Base-by-base conservation (phyloP, 1,140 invertebrate species). In the Drosophila nebulosa region DNA sequence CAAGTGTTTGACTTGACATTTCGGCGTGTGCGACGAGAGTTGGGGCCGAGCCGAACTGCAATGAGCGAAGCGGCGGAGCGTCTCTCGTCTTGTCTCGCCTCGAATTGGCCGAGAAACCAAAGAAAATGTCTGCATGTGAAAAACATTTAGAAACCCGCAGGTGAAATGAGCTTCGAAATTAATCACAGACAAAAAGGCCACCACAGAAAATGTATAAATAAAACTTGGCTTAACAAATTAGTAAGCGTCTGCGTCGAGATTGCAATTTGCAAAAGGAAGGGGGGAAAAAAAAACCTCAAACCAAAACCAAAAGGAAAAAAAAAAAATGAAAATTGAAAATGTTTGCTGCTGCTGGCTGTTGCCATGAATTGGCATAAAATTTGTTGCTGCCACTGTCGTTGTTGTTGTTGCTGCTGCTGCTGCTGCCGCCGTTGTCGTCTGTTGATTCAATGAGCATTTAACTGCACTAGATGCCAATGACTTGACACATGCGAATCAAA, bases 401-500 rank as follows among this genome's bases (percentile, higher is more conserved):
- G 39, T 4, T 21, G 16, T 7, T 10, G 39, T 5, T 7, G 39
- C 14, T 21, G 39, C 39, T 5, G 10, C 36, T 39, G 39, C 7
- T 21, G 16, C 16, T 10, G 39, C 7, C 7, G 39, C 14, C 16
- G 39, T 21, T 66, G 36, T 53, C 14, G 30, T 46, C 83, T 72
- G 70, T 73, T 78, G 74, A 84, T 79, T 79, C 80, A 79, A 69
- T 84, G 73, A 85, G 76, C 80, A 79, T 86, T 86, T 75, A 80
- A 73, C 69, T 89, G 85, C 85, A 89, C 79, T 83, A 89, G 80
- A 89, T 89, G 85, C 79, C 85, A 89, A 89, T 81, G 85, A 81
- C 85, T 89, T 89, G 85, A 89, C 74, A 89, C 79, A 79, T 89
- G 85, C 80, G 85, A 89, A 89, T 85, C 85, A 80, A 77, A 75